Base-by-base conservation (phyloP, 2,797 vertebrate genomes). In the Eidolon dupreanum region DNA sequence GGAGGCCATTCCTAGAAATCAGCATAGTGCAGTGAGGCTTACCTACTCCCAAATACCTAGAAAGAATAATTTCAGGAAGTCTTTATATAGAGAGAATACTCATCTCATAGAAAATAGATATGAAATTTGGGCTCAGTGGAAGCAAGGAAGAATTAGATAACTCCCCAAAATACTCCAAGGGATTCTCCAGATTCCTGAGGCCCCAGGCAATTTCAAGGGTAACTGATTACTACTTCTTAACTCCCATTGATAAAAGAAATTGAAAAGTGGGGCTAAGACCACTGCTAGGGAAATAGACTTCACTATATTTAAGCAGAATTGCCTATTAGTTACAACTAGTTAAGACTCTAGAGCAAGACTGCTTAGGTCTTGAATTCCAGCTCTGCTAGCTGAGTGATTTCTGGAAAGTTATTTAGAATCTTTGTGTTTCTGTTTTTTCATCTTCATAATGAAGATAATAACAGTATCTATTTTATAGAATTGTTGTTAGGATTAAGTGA, bases 1-100 rank as follows among this genome's bases (percentile, higher is more conserved):
- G 43, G 65, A 89, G 41, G 53, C 9, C 5, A 84, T 94, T 96
- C 87, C 19, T 55, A 81, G 90, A 97, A 96, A 93, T 31, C 15
- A 92, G 24, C 53, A 59, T 78, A 75, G 15, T 41, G 43, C 9
- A 49, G 4, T 89, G 61, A 97, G 26, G 38, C 49, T 61, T 90
- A 65, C 53, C 65, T 38, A 41, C 2, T 61, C 79, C 41, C 13
- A 49, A 16, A 55, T 93, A 33, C 28, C 51, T 90, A 55, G 74
- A 49, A 28, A 88, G 15, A 59, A 85, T 75, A 22, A 75, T 87
- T 96, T 95, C 55, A 49, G 38, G 26, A 77, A 49, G 78, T 65
- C 49, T 84, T 95, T 87, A 59, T 77, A 28, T 96, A 36, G 20
- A 22, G 53, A 26, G 65, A 77, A 57, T 83, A 88, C 28, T 90